Conservation (phyloP, 2,797 vertebrate species). For the Leptatherina wallacei region DNA sequence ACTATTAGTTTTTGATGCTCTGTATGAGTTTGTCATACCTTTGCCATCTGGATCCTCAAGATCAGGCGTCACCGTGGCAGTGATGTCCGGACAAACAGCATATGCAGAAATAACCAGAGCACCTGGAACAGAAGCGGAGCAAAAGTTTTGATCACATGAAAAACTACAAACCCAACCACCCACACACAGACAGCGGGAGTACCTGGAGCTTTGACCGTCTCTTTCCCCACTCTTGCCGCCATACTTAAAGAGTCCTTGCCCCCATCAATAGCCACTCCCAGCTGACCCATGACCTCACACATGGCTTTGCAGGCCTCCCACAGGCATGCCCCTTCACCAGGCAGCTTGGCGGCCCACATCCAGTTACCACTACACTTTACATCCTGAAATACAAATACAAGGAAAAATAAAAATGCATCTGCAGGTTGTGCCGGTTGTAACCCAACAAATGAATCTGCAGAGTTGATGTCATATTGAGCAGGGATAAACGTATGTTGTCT, state of each 20-base stretch:
- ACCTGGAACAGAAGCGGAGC: slow-evolving; percentile 75
- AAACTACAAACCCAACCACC: not conserved
- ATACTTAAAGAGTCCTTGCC: slow-evolving; percentile 97
- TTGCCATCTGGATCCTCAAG: slow-evolving; percentile 87
- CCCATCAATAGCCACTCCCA: slow-evolving; percentile 91
- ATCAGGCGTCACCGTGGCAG: slow-evolving; percentile 92
- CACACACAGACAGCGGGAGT: not conserved
- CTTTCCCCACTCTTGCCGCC: slow-evolving; percentile 88
- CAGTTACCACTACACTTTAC: slow-evolving; percentile 96
- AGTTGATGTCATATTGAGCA: fast-evolving
- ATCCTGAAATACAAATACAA: slow-evolving; percentile 79
- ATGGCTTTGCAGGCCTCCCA: slow-evolving; percentile 89
- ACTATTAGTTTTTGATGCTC: not conserved
- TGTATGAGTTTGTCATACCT: slow-evolving; percentile 75
- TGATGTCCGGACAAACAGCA: slow-evolving; percentile 92
- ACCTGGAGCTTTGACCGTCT: slow-evolving; percentile 93
- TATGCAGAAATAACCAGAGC: slow-evolving; percentile 93
- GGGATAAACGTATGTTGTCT: not conserved
- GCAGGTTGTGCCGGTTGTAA: too few relatives aligned
- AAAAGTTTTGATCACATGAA: not conserved
- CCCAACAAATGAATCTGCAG: too few relatives aligned
- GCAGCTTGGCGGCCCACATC: slow-evolving; percentile 95
- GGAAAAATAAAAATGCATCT: not conserved
- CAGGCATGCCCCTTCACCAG: slow-evolving; percentile 87
- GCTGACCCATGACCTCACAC: slow-evolving; percentile 87